Percentiles rank a stretch among this genome's conserved stretches.
Conservation (phyloP, 1,140 invertebrate genomes). For the Lethrus apterus region DNA sequence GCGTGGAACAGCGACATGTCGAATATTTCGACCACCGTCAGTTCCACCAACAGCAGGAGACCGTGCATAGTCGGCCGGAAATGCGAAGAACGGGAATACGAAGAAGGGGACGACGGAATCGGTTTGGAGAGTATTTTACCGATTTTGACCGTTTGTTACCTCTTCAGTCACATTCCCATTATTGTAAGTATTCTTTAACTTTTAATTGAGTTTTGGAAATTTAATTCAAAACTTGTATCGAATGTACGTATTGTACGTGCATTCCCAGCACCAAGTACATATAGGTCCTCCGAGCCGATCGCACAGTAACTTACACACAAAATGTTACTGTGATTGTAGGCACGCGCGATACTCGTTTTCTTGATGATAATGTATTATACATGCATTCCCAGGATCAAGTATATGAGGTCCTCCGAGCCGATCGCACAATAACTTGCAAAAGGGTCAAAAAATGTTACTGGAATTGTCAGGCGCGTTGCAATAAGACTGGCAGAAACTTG, state of each 20-base stretch:
- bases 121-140: conserved; percentile 45
- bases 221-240: not conserved
- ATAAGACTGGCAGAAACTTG: too few species aligned
- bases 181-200: conserved; percentile 44
- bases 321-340: not conserved
- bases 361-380: not conserved
- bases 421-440: not conserved
- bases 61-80: conserved; percentile 31
- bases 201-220: not conserved
- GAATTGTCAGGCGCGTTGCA: not conserved
- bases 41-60: conserved; percentile 42
- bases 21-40: conserved; percentile 40
- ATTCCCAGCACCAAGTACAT: not conserved
- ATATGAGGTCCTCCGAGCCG: not conserved
- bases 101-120: conserved; percentile 32
- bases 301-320: not conserved
- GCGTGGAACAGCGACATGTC: conserved; percentile 35
- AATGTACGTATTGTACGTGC: not conserved
- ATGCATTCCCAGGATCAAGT: not conserved
- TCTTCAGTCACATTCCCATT: conserved; percentile 49
- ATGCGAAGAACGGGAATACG: conserved; percentile 19
- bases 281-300: not conserved
- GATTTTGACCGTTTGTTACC: conserved; percentile 45
- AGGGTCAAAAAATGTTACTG: not conserved
- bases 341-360: not conserved